Percentiles rank a stretch among this genome's conserved stretches.
Evolutionary conservation across 2,888 invertebrate species (phyloP).

Genomic region (Spisula subtruncata): DNA sequence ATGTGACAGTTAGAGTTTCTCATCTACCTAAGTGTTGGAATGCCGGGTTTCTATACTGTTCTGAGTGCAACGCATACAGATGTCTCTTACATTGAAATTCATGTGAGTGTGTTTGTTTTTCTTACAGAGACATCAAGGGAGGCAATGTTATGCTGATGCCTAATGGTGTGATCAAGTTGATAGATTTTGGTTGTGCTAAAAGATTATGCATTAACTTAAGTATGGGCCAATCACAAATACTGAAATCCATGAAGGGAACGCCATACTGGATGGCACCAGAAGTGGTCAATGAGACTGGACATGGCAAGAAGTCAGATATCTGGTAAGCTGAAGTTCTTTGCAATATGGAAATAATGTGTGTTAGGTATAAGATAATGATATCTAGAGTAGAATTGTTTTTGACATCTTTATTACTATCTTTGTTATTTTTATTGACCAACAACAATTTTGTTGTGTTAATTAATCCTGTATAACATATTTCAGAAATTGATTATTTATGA

Average conservation of each 20-base stretch:
- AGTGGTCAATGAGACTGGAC: slow-evolving; percentile 87
- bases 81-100: too few species aligned
- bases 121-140: slow-evolving; percentile 87
- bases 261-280: slow-evolving; percentile 88
- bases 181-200: slow-evolving; percentile 88
- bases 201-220: slow-evolving; percentile 86
- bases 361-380: slow-evolving; percentile 7
- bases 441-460: too few species aligned
- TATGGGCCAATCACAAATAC: slow-evolving; percentile 84
- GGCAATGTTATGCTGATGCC: slow-evolving; percentile 88
- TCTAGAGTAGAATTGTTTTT: too few species aligned
- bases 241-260: slow-evolving; percentile 87
- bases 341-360: background rate
- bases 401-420: too few species aligned
- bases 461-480: too few species aligned
- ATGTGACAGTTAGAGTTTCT: too few species aligned
- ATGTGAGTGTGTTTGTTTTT: background rate
- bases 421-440: too few species aligned
- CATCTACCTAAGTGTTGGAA: too few species aligned
- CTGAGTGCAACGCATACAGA: too few species aligned
- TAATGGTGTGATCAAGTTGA: slow-evolving; percentile 87
- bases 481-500: too few species aligned
- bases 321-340: slow-evolving; percentile 80
- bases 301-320: slow-evolving; percentile 88
- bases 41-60: too few species aligned